Evolutionary conservation across 2,113 vertebrate genomes (phyloP), one percentile per base, ranked within the genome.

Genomic region (Corythornis madagascariensis): DNA sequence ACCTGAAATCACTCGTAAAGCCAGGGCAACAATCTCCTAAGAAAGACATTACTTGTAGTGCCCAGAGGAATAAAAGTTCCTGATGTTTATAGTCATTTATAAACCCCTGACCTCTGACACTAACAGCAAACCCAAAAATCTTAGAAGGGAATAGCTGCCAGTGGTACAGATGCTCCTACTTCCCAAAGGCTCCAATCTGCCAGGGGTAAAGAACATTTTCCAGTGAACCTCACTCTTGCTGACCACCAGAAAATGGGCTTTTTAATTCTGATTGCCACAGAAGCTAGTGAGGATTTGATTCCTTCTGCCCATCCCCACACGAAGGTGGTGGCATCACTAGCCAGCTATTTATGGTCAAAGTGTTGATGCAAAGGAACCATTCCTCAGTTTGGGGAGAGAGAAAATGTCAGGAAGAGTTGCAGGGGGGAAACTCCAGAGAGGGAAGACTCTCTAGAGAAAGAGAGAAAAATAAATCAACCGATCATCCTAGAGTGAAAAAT

Each of bases 1-100:
- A 89, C 26, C 11, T 77, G 85, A 95, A 96, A 96, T 71, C 92
- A 94, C 47, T 6, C 52, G 13, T 85, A 88, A 79, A 86, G 64
- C 77, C 86, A 59, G 76, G 64, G 38, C 17, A 65, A 85, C 82
- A 18, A 60, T 64, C 26, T 74, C 77, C 43, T 17, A 21, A 96
- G 74, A 96, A 93, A 84, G 52, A 86, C 35, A 53, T 87, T 59
- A 92, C 78, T 83, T 92, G 79, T 71, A 84, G 33, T 70, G 45
- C n/a, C 56, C 25, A 87, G 26, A 87, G 43, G 93, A 85, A 95
- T 67, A 77, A 25, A 82, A 72, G 24, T 71, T 94, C 47, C 24
- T 66, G 50, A 19, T 43, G 74, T 67, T 70, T 19, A 45, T 10
- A 24, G 6, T 29, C 38, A 77, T 66, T 84, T 65, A 64, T 35